Percentiles rank a stretch among this genome's conserved stretches.
Evolutionary conservation across 2,113 vertebrate genomes (phyloP).

Genomic region (Plectropomus leopardus): DNA sequence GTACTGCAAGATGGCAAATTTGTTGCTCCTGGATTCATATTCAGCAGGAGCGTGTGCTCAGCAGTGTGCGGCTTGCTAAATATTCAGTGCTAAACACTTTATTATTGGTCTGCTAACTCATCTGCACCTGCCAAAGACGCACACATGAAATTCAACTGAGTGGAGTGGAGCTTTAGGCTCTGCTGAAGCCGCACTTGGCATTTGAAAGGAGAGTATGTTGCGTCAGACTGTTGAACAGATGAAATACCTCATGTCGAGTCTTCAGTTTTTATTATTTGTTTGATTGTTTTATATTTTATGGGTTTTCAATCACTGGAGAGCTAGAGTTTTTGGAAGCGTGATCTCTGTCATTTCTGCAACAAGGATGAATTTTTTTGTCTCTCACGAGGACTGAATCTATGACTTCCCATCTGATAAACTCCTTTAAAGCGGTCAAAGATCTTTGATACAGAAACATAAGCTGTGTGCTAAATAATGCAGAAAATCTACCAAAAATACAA

Average conservation of each 20-base stretch:
- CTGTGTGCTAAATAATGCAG: background rate
- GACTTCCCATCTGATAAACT: background rate
- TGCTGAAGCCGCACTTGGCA: conserved; percentile 50
- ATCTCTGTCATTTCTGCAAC: no score
- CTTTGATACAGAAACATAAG: background rate
- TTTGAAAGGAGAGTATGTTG: conserved; percentile 28
- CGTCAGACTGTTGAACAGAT: background rate
- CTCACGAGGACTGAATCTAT: background rate
- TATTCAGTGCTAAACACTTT: conserved; percentile 73
- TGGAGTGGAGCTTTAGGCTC: conserved; percentile 30
- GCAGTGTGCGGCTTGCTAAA: conserved; percentile 61
- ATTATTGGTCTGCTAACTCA: conserved; percentile 57
- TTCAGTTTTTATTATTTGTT: background rate
- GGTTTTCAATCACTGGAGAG: background rate
- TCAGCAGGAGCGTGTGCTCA: conserved; percentile 63
- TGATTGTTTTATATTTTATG: conserved; percentile 10
- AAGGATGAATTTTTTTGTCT: no score
- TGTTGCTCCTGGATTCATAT: conserved; percentile 49
- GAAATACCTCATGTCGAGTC: conserved; percentile 10
- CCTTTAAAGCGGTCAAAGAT: background rate
- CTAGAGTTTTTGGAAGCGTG: no score
- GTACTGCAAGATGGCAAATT: conserved; percentile 54
- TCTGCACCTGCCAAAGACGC: conserved; percentile 55
- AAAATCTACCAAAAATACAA: background rate
- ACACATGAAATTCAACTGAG: conserved; percentile 31